These are phyloP conservation scores for Mylabris sibirica DNA, from an alignment of 2,888 invertebrate species.

Conservation along the genomic window DNA sequence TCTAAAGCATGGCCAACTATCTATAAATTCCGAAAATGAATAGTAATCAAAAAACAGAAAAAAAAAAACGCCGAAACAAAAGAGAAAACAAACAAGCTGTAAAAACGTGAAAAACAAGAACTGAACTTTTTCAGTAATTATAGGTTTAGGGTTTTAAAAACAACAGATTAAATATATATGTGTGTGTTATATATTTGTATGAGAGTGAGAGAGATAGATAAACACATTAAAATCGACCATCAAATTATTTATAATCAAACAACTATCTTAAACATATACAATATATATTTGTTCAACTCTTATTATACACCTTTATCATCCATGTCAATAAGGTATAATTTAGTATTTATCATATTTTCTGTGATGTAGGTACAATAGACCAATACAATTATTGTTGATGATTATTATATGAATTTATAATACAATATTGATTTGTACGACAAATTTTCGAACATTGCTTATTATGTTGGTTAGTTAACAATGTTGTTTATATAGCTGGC, in stretches of 20 bases:
- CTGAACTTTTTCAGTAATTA: slow-evolving; percentile 22
- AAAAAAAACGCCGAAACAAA: background rate
- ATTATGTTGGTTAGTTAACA: slow-evolving; percentile 56
- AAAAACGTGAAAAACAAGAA: background rate
- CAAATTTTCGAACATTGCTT: slow-evolving; percentile 36
- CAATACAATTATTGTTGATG: slow-evolving; percentile 35
- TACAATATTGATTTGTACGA: background rate
- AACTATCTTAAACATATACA: slow-evolving; percentile 11
- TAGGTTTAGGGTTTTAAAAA: slow-evolving; percentile 31
- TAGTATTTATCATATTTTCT: slow-evolving; percentile 55
- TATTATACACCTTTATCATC: slow-evolving; percentile 42
- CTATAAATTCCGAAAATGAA: background rate
- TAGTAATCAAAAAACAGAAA: background rate
- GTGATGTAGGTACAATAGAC: slow-evolving; percentile 55
- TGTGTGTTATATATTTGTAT: background rate
- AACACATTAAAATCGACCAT: slow-evolving; percentile 14
- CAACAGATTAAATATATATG: slow-evolving; percentile 8
- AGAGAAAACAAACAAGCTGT: background rate
- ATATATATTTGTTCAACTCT: slow-evolving; percentile 40
- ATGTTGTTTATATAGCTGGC: slow-evolving; percentile 48
- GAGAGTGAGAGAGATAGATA: background rate
- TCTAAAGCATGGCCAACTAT: background rate
- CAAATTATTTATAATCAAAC: slow-evolving; percentile 18
- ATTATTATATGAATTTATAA: background rate
- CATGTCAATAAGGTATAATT: slow-evolving; percentile 56